phyloP scores from a whole-genome alignment of 2,113 vertebrate genomes.

The Lepus europaeus region DNA sequence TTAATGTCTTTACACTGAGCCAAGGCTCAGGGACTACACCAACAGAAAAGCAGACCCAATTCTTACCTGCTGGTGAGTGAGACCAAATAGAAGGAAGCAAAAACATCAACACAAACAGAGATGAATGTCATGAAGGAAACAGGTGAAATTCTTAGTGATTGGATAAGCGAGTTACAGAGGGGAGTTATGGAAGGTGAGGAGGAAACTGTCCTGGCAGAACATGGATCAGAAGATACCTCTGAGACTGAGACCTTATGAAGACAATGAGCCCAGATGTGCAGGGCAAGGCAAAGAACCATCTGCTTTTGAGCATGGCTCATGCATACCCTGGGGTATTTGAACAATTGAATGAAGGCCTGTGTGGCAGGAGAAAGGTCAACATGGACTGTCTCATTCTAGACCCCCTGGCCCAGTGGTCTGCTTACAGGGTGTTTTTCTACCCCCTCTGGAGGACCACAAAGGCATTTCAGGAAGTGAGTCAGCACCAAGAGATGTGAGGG shows the following conservation, averaged over 20 bases:
- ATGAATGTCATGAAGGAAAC: neutral
- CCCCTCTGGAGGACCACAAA: neutral
- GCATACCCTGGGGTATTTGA: too few species aligned
- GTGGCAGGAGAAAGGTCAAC: neutral
- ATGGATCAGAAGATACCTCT: neutral
- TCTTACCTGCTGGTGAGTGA: neutral
- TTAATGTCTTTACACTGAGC: neutral
- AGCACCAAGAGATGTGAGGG: neutral
- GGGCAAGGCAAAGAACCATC: neutral
- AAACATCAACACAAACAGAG: neutral
- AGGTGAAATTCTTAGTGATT: neutral
- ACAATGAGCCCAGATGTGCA: neutral
- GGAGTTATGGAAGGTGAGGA: neutral
- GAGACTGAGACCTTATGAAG: neutral
- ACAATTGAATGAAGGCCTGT: neutral
- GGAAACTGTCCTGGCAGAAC: accelerated
- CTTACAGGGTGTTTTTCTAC: accelerated
- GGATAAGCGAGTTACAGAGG: too few species aligned
- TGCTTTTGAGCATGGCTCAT: accelerated
- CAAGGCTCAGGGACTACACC: neutral
- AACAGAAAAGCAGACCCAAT: neutral
- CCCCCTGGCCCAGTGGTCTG: accelerated
- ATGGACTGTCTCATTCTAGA: neutral
- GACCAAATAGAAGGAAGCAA: neutral
- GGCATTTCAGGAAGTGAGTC: neutral